These are phyloP conservation scores for Drosophila persimilis DNA, from an alignment of 1,140 invertebrate genomes.

Conservation along the genomic window DNA sequence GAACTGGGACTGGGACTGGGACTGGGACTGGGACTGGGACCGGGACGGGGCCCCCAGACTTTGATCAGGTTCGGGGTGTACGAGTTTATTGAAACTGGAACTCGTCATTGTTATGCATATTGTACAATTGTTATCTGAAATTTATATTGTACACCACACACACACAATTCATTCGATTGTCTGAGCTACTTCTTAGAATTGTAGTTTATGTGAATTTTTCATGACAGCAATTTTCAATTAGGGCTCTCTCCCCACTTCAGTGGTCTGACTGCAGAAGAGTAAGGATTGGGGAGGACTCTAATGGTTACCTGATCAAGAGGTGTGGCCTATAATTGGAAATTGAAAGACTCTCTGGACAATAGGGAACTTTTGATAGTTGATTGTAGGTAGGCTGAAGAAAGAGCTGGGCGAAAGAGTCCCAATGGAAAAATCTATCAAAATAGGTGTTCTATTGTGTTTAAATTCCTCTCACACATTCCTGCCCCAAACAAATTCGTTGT, in stretches of 20 bases:
- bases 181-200: constrained; percentile 68
- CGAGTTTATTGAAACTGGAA: constrained; percentile 54
- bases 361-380: too few relatives aligned
- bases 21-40: neutral
- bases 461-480: too few relatives aligned
- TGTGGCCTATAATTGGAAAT: constrained; percentile 23
- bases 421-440: too few relatives aligned
- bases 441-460: too few relatives aligned
- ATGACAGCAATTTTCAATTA: constrained; percentile 77
- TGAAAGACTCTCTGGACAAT: too few relatives aligned
- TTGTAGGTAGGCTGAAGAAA: too few relatives aligned
- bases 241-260: too few relatives aligned
- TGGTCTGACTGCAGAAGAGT: too few relatives aligned
- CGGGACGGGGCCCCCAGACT: neutral
- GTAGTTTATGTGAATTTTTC: constrained; percentile 68
- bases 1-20: neutral
- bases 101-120: constrained; percentile 77
- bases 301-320: constrained; percentile 36
- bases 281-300: constrained; percentile 28
- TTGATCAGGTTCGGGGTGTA: constrained; percentile 35
- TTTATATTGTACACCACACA: constrained; percentile 42
- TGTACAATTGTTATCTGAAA: constrained; percentile 76
- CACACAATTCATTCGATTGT: constrained; percentile 67
- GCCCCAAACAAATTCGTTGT: too few relatives aligned
- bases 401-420: too few relatives aligned